Evolutionary conservation across 2,113 vertebrate genomes (phyloP).

Genomic region (Alaudala cheleensis): DNA sequence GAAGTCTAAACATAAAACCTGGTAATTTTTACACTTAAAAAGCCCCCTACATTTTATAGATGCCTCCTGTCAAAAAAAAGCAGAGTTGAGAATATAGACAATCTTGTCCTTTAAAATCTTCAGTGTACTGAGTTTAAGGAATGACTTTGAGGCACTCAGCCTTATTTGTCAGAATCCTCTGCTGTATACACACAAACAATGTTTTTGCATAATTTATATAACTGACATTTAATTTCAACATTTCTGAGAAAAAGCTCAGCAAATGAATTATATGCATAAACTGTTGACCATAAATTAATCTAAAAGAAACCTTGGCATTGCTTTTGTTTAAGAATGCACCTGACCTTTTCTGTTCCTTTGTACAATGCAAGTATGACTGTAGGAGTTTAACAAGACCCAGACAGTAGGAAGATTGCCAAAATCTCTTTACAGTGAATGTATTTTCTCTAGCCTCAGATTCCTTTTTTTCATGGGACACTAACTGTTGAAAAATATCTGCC

Average conservation of each 20-base stretch:
- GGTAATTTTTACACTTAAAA: background rate
- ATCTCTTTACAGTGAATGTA: background rate
- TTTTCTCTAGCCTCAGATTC: background rate
- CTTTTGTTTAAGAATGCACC: conserved; percentile 45
- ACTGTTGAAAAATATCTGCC: conserved; percentile 10
- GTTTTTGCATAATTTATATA: background rate
- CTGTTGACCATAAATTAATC: background rate
- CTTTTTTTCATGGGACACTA: background rate
- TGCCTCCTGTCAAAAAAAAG: background rate
- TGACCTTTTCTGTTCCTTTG: conserved; percentile 46
- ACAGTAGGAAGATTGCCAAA: background rate
- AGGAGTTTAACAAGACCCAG: conserved; percentile 47
- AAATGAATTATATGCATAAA: background rate
- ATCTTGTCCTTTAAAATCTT: background rate
- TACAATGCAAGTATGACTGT: background rate
- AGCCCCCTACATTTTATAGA: background rate
- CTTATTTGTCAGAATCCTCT: background rate
- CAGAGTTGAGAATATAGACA: background rate
- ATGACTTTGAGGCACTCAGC: background rate
- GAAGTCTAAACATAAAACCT: background rate
- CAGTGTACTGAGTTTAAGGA: background rate
- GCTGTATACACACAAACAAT: background rate
- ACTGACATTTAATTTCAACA: background rate
- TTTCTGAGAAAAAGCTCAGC: conserved; percentile 1
- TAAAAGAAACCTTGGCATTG: conserved; percentile 14